phyloP scores from a whole-genome alignment of 2,888 invertebrate genomes.

The Cylloceria caligata region DNA sequence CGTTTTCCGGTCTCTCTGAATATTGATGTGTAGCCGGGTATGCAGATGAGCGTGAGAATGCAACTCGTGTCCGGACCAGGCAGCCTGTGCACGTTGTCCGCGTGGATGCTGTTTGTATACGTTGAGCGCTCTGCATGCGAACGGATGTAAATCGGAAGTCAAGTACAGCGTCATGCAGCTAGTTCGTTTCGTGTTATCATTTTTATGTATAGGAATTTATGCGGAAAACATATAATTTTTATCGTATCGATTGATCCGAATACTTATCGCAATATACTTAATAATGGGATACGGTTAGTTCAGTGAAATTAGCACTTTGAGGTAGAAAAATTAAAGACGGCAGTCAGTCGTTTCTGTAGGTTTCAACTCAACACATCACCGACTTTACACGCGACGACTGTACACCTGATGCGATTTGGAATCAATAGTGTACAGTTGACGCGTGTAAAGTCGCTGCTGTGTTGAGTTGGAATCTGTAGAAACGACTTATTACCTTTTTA shows the following conservation, averaged over 20 bases:
- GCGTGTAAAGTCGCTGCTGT: too few relatives aligned
- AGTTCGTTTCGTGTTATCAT: background rate
- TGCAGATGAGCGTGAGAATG: conserved; percentile 84
- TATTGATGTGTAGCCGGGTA: conserved; percentile 82
- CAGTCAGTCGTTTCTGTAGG: too few relatives aligned
- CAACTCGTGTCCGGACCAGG: conserved; percentile 77
- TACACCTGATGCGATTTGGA: too few relatives aligned
- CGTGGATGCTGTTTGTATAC: conserved; percentile 70
- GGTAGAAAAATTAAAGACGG: too few relatives aligned
- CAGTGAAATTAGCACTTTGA: background rate
- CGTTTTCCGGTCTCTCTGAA: conserved; percentile 81
- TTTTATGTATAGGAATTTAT: conserved; percentile 20
- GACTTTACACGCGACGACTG: too few relatives aligned
- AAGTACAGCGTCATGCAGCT: conserved; percentile 61
- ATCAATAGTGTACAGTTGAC: too few relatives aligned
- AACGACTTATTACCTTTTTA: too few relatives aligned
- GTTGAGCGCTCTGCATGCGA: conserved; percentile 67
- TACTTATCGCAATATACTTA: conserved; percentile 15
- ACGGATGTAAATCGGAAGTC: conserved; percentile 81
- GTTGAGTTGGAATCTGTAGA: too few relatives aligned
- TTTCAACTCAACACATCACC: too few relatives aligned
- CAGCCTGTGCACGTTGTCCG: conserved; percentile 42
- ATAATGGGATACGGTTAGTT: background rate
- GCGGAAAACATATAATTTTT: conserved; percentile 21
- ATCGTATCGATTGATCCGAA: conserved; percentile 30